Conservation (phyloP, 1,140 invertebrate species). For the Papilio dardanus region DNA sequence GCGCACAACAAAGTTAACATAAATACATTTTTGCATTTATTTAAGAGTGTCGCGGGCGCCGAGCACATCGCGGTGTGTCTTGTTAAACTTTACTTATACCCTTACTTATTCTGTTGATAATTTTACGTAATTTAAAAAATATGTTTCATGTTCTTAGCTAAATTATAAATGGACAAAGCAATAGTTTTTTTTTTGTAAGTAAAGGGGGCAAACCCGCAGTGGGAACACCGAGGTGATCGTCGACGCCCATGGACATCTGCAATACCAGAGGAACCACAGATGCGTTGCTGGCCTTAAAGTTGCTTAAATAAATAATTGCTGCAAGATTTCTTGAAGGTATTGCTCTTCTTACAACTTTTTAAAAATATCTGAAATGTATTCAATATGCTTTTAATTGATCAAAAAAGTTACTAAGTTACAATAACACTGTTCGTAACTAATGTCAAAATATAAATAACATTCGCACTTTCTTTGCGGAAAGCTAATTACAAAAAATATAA, state of each 20-base stretch:
- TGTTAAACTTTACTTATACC: background rate
- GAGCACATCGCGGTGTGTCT: background rate
- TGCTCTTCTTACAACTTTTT: background rate
- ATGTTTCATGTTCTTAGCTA: too few relatives aligned
- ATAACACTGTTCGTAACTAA: background rate
- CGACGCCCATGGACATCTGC: too few relatives aligned
- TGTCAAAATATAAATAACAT: background rate
- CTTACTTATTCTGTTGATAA: background rate
- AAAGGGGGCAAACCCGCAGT: too few relatives aligned
- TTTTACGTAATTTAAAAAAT: background rate
- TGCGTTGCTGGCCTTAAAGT: too few relatives aligned
- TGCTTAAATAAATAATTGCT: too few relatives aligned
- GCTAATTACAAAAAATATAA: background rate
- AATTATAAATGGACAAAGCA: too few relatives aligned
- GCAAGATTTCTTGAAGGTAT: background rate
- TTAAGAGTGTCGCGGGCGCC: background rate
- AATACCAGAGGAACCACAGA: too few relatives aligned
- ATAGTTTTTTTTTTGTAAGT: too few relatives aligned
- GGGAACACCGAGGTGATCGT: too few relatives aligned
- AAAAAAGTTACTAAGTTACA: background rate
- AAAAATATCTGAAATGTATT: background rate
- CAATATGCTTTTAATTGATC: background rate
- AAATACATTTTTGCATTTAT: slow-evolving; percentile 10
- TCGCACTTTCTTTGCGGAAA: background rate
- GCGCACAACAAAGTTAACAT: slow-evolving; percentile 1